A percentile compares a stretch with the other conserved stretches of the same genome.
Conservation (phyloP, 2,113 vertebrate genomes). For the Dissostichus mawsoni region DNA sequence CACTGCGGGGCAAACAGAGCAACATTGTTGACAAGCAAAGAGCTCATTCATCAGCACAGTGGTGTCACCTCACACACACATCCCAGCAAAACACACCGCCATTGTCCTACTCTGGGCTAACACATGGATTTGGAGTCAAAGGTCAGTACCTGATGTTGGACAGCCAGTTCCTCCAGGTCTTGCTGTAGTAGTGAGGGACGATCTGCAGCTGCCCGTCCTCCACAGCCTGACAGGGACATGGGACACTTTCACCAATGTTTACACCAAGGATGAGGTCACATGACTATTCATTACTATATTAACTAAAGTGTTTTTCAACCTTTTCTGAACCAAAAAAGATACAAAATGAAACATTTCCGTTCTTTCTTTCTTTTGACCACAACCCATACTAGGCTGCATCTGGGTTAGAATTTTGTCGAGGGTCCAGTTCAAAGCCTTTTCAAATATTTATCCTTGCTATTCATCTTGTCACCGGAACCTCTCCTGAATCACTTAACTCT, state of each 20-base stretch:
- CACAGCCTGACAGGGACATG: slow-evolving; percentile 81
- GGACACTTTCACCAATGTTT: not conserved
- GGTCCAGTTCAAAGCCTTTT: too few relatives aligned
- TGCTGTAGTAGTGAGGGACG: slow-evolving; percentile 85
- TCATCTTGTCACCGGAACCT: too few relatives aligned
- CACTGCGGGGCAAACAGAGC: slow-evolving; percentile 72
- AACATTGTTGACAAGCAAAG: slow-evolving; percentile 51
- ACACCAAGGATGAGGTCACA: not conserved
- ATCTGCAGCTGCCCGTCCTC: slow-evolving; percentile 84
- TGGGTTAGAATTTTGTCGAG: too few relatives aligned
- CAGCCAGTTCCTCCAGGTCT: slow-evolving; percentile 91
- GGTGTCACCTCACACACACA: slow-evolving; percentile 18
- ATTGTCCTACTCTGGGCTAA: not conserved
- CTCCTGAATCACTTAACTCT: too few relatives aligned
- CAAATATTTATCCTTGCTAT: too few relatives aligned
- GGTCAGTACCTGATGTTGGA: slow-evolving; percentile 84
- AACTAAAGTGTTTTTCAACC: too few relatives aligned
- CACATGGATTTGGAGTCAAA: not conserved
- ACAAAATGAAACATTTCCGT: too few relatives aligned
- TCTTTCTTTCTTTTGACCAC: too few relatives aligned
- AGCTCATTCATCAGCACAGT: slow-evolving; percentile 42
- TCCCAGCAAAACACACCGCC: not conserved
- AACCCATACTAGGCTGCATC: too few relatives aligned
- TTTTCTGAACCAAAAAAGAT: too few relatives aligned
- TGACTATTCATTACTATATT: not conserved